Conservation (phyloP, 2,888 invertebrate species). For the Polydesmus complanatus region DNA sequence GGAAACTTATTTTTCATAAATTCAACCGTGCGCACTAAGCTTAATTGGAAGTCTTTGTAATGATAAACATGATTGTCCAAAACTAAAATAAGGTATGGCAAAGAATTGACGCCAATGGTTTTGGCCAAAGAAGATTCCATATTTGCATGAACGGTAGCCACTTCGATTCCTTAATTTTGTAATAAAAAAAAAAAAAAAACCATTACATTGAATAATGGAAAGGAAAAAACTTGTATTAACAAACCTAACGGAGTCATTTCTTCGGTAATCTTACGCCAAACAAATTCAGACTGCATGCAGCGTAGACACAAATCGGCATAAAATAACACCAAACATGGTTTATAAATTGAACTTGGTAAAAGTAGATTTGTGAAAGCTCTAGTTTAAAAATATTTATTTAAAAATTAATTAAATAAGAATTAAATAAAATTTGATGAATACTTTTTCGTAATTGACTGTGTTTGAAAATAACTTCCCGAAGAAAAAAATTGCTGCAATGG, state of each 20-base stretch:
- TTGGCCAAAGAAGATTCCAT: conserved; percentile 63
- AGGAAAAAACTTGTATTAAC: conserved; percentile 7
- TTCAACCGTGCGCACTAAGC: conserved; percentile 55
- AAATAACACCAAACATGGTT: conserved; percentile 73
- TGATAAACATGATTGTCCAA: conserved; percentile 70
- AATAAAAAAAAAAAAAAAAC: conserved; percentile 27
- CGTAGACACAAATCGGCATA: conserved; percentile 92
- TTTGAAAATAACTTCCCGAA: conserved; percentile 54
- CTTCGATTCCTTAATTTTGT: conserved; percentile 52
- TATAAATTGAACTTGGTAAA: conserved; percentile 64
- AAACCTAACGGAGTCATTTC: conserved; percentile 65
- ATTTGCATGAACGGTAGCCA: conserved; percentile 57
- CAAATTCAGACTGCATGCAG: conserved; percentile 74
- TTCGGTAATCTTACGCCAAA: conserved; percentile 70
- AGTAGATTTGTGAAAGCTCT: conserved; percentile 78
- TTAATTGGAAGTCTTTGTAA: conserved; percentile 67
- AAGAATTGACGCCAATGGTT: conserved; percentile 60
- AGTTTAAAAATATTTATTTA: too few species aligned
- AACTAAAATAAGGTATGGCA: conserved; percentile 67
- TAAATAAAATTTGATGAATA: conserved; percentile 29
- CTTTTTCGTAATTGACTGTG: conserved; percentile 69
- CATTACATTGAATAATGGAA: neutral
- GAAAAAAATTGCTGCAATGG: conserved; percentile 69
- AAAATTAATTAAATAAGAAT: conserved; percentile 25
- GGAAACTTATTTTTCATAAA: conserved; percentile 80